phyloP scores from a whole-genome alignment of 1,140 invertebrate species.

The Penaeus chinensis region DNA sequence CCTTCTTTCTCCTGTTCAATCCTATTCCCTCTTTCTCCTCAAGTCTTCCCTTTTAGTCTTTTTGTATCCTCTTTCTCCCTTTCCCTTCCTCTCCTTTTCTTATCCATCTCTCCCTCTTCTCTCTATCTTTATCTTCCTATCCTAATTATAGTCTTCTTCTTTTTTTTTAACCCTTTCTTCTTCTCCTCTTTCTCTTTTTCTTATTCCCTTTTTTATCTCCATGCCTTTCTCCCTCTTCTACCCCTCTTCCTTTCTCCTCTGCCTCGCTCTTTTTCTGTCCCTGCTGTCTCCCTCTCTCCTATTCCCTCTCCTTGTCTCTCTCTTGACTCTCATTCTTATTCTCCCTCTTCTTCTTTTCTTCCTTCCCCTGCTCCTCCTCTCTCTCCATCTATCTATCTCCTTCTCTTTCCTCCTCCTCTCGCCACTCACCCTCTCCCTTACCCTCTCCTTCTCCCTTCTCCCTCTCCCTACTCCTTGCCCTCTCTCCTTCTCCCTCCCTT shows the following conservation, averaged over 20 bases:
- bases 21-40: no score
- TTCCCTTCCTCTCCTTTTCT: no score
- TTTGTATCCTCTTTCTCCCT: no score
- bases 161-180: no score
- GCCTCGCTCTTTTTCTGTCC: not conserved
- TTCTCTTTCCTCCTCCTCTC: not conserved
- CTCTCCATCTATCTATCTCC: not conserved
- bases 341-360: not conserved
- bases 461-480: not conserved
- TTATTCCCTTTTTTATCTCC: not conserved
- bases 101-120: no score
- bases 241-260: not conserved
- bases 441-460: not conserved
- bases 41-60: no score
- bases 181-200: no score
- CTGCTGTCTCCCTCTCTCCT: not conserved
- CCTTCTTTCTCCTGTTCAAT: no score
- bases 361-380: no score
- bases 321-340: not conserved
- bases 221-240: not conserved
- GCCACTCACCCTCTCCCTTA: not conserved
- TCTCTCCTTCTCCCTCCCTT: not conserved
- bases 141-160: no score
- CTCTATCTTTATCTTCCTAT: no score
- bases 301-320: not conserved